Evolutionary conservation across 1,140 invertebrate genomes (phyloP), one percentile per base, ranked within the genome.

Genomic region (Panagrolaimus sp.): DNA sequence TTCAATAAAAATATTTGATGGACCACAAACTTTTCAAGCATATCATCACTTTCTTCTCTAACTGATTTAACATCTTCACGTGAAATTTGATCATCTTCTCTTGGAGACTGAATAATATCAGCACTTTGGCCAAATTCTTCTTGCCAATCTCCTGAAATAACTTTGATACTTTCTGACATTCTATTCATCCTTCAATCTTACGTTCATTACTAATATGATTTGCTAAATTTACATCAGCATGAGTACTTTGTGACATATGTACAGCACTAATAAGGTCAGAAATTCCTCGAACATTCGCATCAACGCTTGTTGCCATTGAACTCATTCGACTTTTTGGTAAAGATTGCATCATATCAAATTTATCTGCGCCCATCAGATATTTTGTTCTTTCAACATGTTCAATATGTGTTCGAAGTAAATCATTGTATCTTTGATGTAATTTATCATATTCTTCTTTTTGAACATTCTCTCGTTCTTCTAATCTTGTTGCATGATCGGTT

Each of bases 351-450:
- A 82, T 79, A 26, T 82, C 80, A 71, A 82, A 82, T 65, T 83
- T 83, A 44, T 82, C 80, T 15, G 71, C 48, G 9, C 80, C 80
- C 80, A 82, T 82, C 12, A 98, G 84, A 77, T 97, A 89, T 85
- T 98, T 98, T 12, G 94, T 96, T 72, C 95, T 87, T 85, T 99
- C 96, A 90, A 98, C 96, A 81, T 97, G 95, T 84, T 98, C 96
- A 85, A 98, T 92, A 84, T 98, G 96, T 17, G 94, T 97, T 86
- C 96, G 95, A 80, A 98, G 94, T 70, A 87, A 71, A 79, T 85
- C 76, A 28, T 94, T 96, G 79, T 97, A 97, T 71, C 90, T 84
- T 73, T 92, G 90, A 83, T 92, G 90, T 14, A 92, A 84, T 73
- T 91, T 90, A 21, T 88, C 87, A 83, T 90, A 91, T 82, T 92